These are phyloP conservation scores for Petrolisthes cinctipes DNA, from an alignment of 2,888 invertebrate species.

Conservation along the genomic window DNA sequence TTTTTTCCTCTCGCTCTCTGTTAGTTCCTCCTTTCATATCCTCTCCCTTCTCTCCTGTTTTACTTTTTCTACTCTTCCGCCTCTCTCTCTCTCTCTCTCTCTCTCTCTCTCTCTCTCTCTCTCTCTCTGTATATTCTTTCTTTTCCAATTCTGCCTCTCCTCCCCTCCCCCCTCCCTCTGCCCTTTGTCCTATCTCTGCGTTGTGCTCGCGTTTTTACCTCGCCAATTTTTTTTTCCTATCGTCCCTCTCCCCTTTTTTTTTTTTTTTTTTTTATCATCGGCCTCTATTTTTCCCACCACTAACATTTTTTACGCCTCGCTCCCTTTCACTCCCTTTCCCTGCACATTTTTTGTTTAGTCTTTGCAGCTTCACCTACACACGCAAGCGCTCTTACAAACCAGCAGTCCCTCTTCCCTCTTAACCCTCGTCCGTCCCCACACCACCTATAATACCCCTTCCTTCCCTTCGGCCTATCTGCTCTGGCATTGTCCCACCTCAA, in stretches of 20 bases:
- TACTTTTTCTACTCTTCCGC: not conserved
- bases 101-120: constrained; percentile 21
- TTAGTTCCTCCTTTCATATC: not conserved
- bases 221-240: not conserved
- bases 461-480: too few relatives aligned
- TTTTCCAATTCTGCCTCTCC: not conserved
- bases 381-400: too few relatives aligned
- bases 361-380: too few relatives aligned
- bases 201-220: not conserved
- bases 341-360: too few relatives aligned
- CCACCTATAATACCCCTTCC: too few relatives aligned
- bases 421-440: too few relatives aligned
- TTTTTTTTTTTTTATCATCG: not conserved
- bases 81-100: not conserved
- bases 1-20: not conserved
- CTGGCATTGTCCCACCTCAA: too few relatives aligned
- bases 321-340: not conserved
- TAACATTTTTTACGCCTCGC: too few relatives aligned
- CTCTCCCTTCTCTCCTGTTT: not conserved
- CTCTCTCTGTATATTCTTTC: not conserved
- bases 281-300: not conserved
- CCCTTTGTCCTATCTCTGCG: not conserved
- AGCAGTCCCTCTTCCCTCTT: too few relatives aligned
- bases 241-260: not conserved
- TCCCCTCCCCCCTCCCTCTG: constrained; percentile 17